These are phyloP conservation scores for Mesochorus sp. DNA, from an alignment of 2,888 invertebrate species.

Conservation along the genomic window DNA sequence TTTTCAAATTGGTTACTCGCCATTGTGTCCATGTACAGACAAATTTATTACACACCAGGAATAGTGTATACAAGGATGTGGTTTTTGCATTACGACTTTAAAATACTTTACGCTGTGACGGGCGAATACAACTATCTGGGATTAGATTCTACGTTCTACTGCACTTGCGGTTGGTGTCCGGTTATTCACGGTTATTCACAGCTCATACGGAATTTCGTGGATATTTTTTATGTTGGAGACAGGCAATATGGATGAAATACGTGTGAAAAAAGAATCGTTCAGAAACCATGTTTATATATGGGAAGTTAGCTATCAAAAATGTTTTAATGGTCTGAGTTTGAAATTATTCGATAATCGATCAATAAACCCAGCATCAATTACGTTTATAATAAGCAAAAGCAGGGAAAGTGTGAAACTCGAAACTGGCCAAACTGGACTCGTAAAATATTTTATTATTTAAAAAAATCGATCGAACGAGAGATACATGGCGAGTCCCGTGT, in stretches of 20 bases:
- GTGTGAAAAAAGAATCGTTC: slow-evolving; percentile 6
- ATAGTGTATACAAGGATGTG: slow-evolving; percentile 3
- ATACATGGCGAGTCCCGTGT: slow-evolving; percentile 22
- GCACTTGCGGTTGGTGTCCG: too few relatives aligned
- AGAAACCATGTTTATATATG: neutral
- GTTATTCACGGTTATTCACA: slow-evolving; percentile 48
- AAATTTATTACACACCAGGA: slow-evolving; percentile 14
- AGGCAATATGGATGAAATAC: neutral
- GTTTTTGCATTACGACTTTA: slow-evolving; percentile 29
- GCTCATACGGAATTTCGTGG: slow-evolving; percentile 13
- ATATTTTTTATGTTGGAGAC: too few relatives aligned
- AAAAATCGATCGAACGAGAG: neutral
- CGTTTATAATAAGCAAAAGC: slow-evolving; percentile 38
- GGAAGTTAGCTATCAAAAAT: neutral
- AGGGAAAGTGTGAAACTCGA: slow-evolving; percentile 45
- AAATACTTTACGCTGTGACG: slow-evolving; percentile 24
- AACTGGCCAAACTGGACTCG: slow-evolving; percentile 18
- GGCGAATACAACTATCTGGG: slow-evolving; percentile 19
- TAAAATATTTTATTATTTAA: slow-evolving; percentile 19
- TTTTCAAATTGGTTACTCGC: neutral
- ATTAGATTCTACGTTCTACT: slow-evolving; percentile 50
- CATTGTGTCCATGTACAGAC: slow-evolving; percentile 15
- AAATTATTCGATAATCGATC: slow-evolving; percentile 2
- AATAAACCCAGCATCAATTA: slow-evolving; percentile 30
- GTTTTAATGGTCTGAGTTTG: slow-evolving; percentile 5